Evolutionary conservation across 2,888 invertebrate genomes (phyloP).

Genomic region (Sisyra nigra): DNA sequence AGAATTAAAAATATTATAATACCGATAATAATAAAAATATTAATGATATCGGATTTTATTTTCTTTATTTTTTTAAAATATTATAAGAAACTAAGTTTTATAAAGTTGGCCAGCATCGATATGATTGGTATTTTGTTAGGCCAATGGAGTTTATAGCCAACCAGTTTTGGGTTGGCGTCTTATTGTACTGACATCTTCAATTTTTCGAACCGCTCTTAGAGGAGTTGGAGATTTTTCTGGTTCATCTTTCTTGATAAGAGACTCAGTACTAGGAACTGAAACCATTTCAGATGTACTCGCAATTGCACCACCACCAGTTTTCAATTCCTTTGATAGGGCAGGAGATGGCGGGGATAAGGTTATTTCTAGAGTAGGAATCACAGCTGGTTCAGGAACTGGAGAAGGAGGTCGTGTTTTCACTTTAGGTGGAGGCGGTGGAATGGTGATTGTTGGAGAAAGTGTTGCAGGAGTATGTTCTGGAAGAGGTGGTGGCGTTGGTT

Average conservation of each 20-base stretch:
- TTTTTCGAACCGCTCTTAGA: constrained; percentile 27
- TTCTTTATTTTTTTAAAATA: no score
- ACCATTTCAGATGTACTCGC: constrained; percentile 21
- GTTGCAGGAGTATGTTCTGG: constrained; percentile 21
- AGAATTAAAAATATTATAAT: no score
- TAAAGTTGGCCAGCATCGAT: no score
- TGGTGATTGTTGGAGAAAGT: constrained; percentile 15
- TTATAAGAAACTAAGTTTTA: no score
- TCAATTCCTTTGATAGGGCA: constrained; percentile 11
- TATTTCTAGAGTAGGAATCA: constrained; percentile 10
- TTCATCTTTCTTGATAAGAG: constrained; percentile 25
- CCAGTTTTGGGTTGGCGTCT: constrained; percentile 41
- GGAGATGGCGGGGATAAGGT: constrained; percentile 12
- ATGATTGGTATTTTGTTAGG: no score
- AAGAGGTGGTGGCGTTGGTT: constrained; percentile 30
- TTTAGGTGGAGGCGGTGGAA: constrained; percentile 29
- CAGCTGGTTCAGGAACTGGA: constrained; percentile 10
- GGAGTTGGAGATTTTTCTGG: constrained; percentile 24
- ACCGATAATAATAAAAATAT: no score
- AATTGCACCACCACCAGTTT: constrained; percentile 6
- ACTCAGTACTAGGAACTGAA: constrained; percentile 30
- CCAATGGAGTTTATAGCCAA: constrained; percentile 31
- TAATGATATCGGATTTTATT: no score
- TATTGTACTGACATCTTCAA: constrained; percentile 36
- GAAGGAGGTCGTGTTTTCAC: constrained; percentile 5